These are phyloP conservation scores for Saxicola maurus DNA, from an alignment of 2,797 vertebrate genomes.

Conservation along the genomic window DNA sequence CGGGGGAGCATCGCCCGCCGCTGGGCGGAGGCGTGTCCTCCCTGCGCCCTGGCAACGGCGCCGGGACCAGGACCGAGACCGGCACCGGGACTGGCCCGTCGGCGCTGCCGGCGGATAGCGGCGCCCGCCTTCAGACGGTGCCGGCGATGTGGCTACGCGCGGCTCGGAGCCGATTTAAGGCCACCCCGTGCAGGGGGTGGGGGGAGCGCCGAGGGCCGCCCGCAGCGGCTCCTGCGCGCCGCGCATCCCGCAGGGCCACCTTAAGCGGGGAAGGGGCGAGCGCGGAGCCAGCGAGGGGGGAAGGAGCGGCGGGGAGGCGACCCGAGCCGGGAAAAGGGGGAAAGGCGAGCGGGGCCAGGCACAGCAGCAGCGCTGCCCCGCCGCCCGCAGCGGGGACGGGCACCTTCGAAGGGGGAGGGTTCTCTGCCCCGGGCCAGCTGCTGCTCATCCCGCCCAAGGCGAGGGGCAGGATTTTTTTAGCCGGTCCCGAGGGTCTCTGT, in stretches of 20 bases:
- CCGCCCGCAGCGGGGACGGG: background rate
- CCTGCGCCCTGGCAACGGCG: background rate
- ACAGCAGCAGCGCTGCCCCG: background rate
- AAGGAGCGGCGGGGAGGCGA: background rate
- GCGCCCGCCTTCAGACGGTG: constrained; percentile 29
- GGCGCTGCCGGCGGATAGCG: background rate
- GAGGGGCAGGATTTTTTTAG: background rate
- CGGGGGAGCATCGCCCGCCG: constrained; percentile 7
- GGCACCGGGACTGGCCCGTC: background rate
- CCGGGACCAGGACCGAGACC: background rate
- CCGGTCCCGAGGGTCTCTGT: background rate
- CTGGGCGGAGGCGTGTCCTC: background rate
- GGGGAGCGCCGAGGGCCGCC: constrained; percentile 7
- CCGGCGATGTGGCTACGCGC: constrained; percentile 10
- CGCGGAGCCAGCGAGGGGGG: background rate
- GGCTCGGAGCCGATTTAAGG: constrained; percentile 45
- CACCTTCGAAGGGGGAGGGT: background rate
- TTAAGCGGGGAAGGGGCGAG: constrained; percentile 31
- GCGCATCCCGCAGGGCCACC: constrained; percentile 41
- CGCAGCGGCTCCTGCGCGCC: background rate
- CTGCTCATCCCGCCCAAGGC: background rate
- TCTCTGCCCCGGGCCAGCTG: too few relatives aligned
- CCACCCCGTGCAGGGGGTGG: constrained; percentile 1
- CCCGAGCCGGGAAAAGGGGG: background rate
- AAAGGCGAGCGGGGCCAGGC: background rate